Evolutionary conservation across 2,797 vertebrate species (phyloP).

Genomic region (Psittacula derbiana): DNA sequence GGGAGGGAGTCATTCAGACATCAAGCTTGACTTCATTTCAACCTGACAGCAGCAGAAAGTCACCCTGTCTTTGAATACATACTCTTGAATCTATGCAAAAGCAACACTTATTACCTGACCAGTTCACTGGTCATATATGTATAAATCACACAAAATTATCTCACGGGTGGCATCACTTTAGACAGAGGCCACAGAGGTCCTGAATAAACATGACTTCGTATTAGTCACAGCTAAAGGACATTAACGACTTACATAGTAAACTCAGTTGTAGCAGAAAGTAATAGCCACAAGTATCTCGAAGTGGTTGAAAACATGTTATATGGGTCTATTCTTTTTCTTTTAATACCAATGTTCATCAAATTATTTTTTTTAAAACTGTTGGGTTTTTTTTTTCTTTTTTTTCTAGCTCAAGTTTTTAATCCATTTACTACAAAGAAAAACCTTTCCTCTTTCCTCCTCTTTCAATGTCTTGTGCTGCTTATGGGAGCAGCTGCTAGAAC

Average conservation of each 20-base stretch:
- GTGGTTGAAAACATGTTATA: neutral
- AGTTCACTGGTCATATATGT: neutral
- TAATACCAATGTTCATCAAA: neutral
- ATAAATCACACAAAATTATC: neutral
- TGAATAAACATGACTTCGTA: neutral
- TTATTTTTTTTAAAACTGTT: neutral
- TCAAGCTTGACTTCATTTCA: neutral
- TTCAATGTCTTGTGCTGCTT: neutral
- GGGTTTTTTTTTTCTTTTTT: neutral
- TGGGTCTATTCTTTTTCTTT: neutral
- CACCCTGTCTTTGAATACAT: neutral
- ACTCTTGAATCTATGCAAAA: neutral
- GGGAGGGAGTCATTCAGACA: neutral
- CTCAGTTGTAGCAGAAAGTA: neutral
- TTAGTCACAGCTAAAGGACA: neutral
- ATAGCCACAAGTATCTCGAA: neutral
- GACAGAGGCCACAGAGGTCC: neutral
- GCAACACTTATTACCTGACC: neutral
- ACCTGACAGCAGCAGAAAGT: neutral
- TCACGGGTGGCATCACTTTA: neutral
- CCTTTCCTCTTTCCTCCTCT: neutral
- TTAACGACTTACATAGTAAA: neutral
- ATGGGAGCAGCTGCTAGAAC: neutral
- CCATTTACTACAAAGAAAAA: neutral
- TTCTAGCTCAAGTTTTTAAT: neutral